Conservation (phyloP, 2,797 vertebrate genomes). For the Prunella strophiata region DNA sequence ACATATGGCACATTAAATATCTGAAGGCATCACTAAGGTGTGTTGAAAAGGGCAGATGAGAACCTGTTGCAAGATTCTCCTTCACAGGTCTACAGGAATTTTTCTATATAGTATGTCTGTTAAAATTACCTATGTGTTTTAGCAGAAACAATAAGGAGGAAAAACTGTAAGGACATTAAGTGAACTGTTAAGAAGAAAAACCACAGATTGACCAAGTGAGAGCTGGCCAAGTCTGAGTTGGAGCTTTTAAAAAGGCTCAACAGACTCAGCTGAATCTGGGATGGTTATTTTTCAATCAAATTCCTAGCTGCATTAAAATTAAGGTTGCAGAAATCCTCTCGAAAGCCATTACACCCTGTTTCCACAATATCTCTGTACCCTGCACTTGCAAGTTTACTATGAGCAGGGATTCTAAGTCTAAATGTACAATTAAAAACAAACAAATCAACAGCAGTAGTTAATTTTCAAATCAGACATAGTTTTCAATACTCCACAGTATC, state of each 20-base stretch:
- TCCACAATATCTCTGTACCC: background rate
- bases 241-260: conserved; percentile 4
- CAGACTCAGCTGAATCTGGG: background rate
- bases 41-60: background rate
- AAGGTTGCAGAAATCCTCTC: background rate
- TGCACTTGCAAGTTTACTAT: background rate
- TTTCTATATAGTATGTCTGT: background rate
- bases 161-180: background rate
- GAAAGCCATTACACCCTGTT: background rate
- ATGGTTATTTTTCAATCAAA: background rate
- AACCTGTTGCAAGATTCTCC: background rate
- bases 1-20: background rate
- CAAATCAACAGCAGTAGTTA: background rate
- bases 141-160: background rate
- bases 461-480: background rate
- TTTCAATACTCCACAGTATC: background rate
- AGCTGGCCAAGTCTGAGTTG: background rate
- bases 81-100: background rate
- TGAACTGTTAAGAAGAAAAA: background rate
- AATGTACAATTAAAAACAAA: background rate
- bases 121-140: background rate
- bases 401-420: background rate
- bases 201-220: background rate
- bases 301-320: background rate
- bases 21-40: background rate